phyloP scores from a whole-genome alignment of 2,888 invertebrate species.

The Lepas anatifera region DNA sequence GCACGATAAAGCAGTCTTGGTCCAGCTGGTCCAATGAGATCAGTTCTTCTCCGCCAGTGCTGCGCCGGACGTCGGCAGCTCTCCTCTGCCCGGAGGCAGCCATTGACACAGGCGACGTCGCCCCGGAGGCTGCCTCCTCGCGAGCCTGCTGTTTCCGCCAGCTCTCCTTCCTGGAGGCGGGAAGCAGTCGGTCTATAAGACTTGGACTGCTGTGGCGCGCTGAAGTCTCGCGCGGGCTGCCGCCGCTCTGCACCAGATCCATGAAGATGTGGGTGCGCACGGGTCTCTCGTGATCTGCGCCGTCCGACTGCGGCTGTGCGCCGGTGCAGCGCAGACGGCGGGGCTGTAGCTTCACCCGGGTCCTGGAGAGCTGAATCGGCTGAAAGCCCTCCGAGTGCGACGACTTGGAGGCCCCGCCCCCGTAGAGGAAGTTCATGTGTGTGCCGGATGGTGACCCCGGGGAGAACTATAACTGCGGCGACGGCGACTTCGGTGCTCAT shows the following conservation, averaged over 20 bases:
- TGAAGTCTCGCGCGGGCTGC: background rate
- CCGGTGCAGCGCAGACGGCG: conserved; percentile 11
- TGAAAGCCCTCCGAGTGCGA: background rate
- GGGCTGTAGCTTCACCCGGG: background rate
- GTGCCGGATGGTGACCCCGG: background rate
- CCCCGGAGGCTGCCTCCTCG: too few species aligned
- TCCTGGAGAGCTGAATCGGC: background rate
- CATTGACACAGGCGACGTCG: background rate
- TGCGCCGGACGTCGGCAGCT: background rate
- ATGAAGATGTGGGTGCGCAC: conserved; percentile 11
- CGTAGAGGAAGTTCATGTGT: conserved; percentile 10
- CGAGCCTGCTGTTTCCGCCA: background rate
- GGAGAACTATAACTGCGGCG: background rate
- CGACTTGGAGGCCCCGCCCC: background rate
- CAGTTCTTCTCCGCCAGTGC: background rate
- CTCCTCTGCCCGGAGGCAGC: too few species aligned
- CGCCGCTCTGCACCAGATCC: background rate
- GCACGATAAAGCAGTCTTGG: conserved; percentile 83
- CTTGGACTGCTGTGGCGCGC: background rate
- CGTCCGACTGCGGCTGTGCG: background rate
- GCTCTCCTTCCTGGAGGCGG: background rate
- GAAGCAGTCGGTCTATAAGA: background rate
- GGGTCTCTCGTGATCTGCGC: background rate
- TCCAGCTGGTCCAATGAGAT: conserved; percentile 14
- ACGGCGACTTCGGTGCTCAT: too few species aligned